These are phyloP conservation scores for Resseliella maxima DNA, from an alignment of 2,888 invertebrate species.

Conservation along the genomic window DNA sequence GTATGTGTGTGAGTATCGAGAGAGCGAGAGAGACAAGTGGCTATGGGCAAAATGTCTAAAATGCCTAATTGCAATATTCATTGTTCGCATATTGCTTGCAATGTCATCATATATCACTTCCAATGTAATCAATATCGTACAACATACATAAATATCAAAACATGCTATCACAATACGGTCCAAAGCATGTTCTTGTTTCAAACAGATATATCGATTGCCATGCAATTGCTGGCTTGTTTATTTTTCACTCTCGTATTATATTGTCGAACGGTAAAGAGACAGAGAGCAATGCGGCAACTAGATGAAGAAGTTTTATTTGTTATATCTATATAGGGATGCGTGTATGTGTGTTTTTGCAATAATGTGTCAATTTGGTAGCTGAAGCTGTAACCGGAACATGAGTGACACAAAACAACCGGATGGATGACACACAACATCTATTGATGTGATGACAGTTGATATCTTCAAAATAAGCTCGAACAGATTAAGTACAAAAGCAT, in stretches of 20 bases:
- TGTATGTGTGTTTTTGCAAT: background rate
- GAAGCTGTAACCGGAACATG: background rate
- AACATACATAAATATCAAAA: slow-evolving; percentile 34
- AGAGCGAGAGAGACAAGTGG: no score
- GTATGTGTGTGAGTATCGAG: background rate
- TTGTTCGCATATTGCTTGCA: slow-evolving; percentile 46
- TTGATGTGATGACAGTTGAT: slow-evolving; percentile 18
- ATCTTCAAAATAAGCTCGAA: background rate
- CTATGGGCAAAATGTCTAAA: slow-evolving; percentile 28
- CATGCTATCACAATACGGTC: background rate
- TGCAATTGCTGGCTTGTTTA: slow-evolving; percentile 28
- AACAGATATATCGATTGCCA: slow-evolving; percentile 27
- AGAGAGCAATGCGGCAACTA: no score
- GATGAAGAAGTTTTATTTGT: background rate
- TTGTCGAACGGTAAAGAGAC: background rate
- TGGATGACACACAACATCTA: slow-evolving; percentile 6
- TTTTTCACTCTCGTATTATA: background rate
- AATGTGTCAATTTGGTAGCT: background rate
- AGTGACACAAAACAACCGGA: background rate
- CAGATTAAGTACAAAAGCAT: background rate
- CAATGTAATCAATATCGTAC: slow-evolving; percentile 40
- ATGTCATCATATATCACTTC: slow-evolving; percentile 51
- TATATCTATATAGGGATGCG: no score
- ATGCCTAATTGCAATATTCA: slow-evolving; percentile 43
- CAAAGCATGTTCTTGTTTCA: background rate